Evolutionary conservation across 2,888 invertebrate species (phyloP), one percentile per base, ranked within the genome.

Genomic region (Epistrophe eligans): DNA sequence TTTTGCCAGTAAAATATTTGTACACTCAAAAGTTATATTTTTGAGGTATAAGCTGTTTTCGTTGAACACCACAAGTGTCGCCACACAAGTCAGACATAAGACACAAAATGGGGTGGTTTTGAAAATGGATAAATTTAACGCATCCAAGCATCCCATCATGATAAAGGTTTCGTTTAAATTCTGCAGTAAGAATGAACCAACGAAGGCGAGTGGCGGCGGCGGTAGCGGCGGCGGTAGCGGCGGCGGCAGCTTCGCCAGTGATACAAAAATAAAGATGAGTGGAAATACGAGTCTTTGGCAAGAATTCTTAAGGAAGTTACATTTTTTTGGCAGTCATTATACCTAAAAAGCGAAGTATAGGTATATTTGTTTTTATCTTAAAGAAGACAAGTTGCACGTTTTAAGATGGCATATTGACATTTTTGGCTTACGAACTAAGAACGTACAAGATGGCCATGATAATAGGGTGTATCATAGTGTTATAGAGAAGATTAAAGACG

Each of bases 1-100:
- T 84, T 71, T 74, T 84, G 84, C 84, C 84, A 84, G 43, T 72
- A 84, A 80, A 76, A 84, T 71, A 79, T 79, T 73, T 79, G 80
- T 76, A 80, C 84, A 84, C 80, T 83, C 62, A 70, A 70, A n/a
- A 19, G 28, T 24, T 32, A 32, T 64, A 67, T 50, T 62, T n/a
- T 50, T 50, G 67, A 67, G 67, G 35, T 73, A 64, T 13, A 24
- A 67, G 19, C 35, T 32, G 55, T 52, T 43, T 45, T 38, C 6
- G 19, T 38, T 60, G n/a, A 13, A 67, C 9, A 32, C 45, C 64
- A 45, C 45, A 11, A 57, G 28, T 15, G 55, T 43, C 40, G 62
- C 52, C 48, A 38, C 40, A 9, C 40, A 9, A 67, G 32, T 43
- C 57, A 74, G 60, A 67, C 50, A n/a, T 17, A 38, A 38, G 67